Conservation (phyloP, 1,140 invertebrate species). For the Apolygus lucorum region DNA sequence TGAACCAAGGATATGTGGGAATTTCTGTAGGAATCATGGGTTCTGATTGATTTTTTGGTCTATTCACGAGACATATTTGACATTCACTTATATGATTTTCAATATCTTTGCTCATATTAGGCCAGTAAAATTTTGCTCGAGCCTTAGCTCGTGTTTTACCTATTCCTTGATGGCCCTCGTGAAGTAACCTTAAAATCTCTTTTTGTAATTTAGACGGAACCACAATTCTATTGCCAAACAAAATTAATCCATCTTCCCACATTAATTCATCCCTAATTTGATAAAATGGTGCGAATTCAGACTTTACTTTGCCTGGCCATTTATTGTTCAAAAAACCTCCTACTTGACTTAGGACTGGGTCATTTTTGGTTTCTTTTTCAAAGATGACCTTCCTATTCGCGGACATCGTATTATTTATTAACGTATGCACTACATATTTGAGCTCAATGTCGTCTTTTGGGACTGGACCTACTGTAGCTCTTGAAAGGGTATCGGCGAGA, state of each 20-base stretch:
- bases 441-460: background rate
- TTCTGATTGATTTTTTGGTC: background rate
- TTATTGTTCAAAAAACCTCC: background rate
- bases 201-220: conserved; percentile 1
- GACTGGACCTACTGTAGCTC: too few relatives aligned
- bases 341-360: conserved; percentile 1
- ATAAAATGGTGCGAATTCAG: background rate
- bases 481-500: too few relatives aligned
- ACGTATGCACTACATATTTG: background rate
- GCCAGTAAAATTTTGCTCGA: conserved; percentile 16
- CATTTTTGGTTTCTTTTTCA: conserved; percentile 1
- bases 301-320: conserved; percentile 2
- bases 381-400: background rate
- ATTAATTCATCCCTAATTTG: conserved; percentile 16
- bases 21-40: conserved; percentile 1
- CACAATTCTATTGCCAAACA: conserved; percentile 15
- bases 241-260: conserved; percentile 1
- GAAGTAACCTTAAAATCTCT: background rate
- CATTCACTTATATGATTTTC: conserved; percentile 3
- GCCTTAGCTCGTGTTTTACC: background rate
- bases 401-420: background rate
- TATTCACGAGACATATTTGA: conserved; percentile 1
- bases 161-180: conserved; percentile 13
- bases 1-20: background rate
- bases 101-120: conserved; percentile 12